Conservation (phyloP, 2,888 invertebrate species). For the Phalera bucephala region DNA sequence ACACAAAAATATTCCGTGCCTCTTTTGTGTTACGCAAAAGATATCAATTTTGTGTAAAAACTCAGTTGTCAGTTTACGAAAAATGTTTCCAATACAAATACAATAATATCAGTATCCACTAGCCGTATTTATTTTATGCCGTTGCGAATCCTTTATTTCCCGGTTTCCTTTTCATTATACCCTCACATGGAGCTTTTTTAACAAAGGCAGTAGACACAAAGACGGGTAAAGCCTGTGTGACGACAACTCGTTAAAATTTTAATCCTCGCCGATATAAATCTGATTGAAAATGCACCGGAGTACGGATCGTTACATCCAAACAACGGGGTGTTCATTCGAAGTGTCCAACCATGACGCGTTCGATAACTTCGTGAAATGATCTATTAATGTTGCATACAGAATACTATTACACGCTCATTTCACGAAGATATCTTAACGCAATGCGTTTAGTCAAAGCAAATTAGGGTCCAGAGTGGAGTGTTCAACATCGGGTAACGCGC, state of each 20-base stretch:
- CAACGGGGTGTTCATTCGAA: conserved; percentile 37
- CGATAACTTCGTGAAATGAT: too few relatives aligned
- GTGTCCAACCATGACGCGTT: too few relatives aligned
- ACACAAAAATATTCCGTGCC: too few relatives aligned
- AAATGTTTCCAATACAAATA: neutral
- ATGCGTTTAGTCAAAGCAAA: too few relatives aligned
- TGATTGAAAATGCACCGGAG: conserved; percentile 63
- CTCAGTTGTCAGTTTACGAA: too few relatives aligned
- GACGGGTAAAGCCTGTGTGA: conserved; percentile 48
- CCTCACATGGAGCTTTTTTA: conserved; percentile 39
- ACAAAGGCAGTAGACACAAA: conserved; percentile 52
- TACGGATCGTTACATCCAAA: conserved; percentile 53
- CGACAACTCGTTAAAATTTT: conserved; percentile 68
- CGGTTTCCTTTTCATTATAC: conserved; percentile 33
- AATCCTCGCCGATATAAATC: conserved; percentile 65
- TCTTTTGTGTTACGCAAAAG: too few relatives aligned
- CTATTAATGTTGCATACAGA: too few relatives aligned
- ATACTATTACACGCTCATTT: too few relatives aligned
- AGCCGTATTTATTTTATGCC: conserved; percentile 6
- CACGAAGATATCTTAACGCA: too few relatives aligned
- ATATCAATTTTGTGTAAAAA: too few relatives aligned
- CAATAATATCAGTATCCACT: neutral
- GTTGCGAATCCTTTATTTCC: conserved; percentile 26
- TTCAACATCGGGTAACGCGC: too few relatives aligned
- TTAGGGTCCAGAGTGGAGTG: too few relatives aligned